Evolutionary conservation across 2,888 invertebrate species (phyloP).

Genomic region (Arctia plantaginis): DNA sequence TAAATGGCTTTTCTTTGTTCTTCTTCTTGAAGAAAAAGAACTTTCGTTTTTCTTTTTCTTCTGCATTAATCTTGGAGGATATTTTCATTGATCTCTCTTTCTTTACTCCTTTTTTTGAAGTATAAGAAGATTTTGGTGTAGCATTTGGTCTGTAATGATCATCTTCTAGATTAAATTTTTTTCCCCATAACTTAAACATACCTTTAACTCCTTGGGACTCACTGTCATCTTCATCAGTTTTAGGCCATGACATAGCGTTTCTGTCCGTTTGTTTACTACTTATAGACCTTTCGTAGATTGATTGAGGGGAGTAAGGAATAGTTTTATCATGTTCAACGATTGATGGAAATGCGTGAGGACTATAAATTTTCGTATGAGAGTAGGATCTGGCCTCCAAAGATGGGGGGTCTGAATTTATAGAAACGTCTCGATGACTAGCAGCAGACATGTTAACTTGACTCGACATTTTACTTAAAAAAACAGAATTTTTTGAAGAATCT

Average conservation of each 20-base stretch:
- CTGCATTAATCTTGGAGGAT: slow-evolving; percentile 52
- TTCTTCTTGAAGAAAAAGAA: slow-evolving; percentile 75
- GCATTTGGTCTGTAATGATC: slow-evolving; percentile 46
- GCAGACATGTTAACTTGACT: slow-evolving; percentile 47
- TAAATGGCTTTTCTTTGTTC: slow-evolving; percentile 48
- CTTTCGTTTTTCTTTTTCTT: slow-evolving; percentile 52
- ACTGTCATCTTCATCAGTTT: slow-evolving; percentile 53
- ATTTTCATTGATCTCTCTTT: slow-evolving; percentile 27
- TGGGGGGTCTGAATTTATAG: slow-evolving; percentile 73
- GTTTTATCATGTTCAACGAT: slow-evolving; percentile 11
- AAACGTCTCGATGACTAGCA: slow-evolving; percentile 67
- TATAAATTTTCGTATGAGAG: slow-evolving; percentile 63
- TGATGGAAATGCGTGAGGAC: slow-evolving; percentile 39
- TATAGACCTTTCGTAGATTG: slow-evolving; percentile 39
- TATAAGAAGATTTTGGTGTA: slow-evolving; percentile 44
- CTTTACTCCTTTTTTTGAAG: slow-evolving; percentile 39
- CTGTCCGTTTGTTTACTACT: slow-evolving; percentile 31
- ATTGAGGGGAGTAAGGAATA: slow-evolving; percentile 35
- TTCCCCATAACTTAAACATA: slow-evolving; percentile 78
- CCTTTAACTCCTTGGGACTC: slow-evolving; percentile 68
- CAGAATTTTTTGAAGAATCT: slow-evolving; percentile 55
- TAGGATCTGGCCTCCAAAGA: slow-evolving; percentile 70
- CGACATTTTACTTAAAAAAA: slow-evolving; percentile 44
- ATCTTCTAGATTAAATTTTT: slow-evolving; percentile 73
- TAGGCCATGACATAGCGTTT: slow-evolving; percentile 44